Percentiles rank a stretch among this genome's conserved stretches.
These are phyloP conservation scores for Atopsyche davidsoni DNA, from an alignment of 1,140 invertebrate species.

Conservation along the genomic window DNA sequence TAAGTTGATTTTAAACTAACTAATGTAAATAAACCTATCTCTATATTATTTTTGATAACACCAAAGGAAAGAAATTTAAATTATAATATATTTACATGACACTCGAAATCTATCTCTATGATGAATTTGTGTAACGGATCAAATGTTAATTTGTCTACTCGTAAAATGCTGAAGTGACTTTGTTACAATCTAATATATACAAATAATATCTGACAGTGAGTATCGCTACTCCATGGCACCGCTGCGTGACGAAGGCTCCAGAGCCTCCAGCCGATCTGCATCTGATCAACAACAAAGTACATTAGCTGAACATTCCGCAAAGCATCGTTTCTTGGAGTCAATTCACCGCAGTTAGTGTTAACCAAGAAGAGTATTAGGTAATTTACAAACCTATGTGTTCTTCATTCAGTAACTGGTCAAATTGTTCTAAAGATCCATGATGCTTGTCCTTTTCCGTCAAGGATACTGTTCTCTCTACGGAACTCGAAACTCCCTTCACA, in stretches of 20 bases:
- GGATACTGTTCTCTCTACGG: not conserved
- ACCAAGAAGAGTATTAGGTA: not conserved
- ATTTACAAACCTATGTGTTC: not conserved
- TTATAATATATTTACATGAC: conserved; percentile 29
- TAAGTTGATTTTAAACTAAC: conserved; percentile 6
- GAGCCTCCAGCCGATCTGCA: conserved; percentile 14
- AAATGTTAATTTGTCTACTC: conserved; percentile 25
- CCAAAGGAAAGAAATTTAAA: conserved; percentile 21
- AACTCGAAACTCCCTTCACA: conserved; percentile 24
- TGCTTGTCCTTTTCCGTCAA: not conserved
- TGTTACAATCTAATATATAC: conserved; percentile 24
- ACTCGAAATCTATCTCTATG: conserved; percentile 25
- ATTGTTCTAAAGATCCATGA: conserved; percentile 1
- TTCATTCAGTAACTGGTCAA: conserved; percentile 2
- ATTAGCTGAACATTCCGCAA: no score
- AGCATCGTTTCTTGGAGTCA: no score
- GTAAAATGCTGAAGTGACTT: conserved; percentile 20
- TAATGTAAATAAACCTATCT: conserved; percentile 15
- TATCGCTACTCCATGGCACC: conserved; percentile 29
- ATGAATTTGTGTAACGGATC: conserved; percentile 16
- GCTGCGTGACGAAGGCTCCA: conserved; percentile 21
- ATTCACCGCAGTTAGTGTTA: no score
- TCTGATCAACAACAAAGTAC: conserved; percentile 12
- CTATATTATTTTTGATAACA: conserved; percentile 18
- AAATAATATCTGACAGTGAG: conserved; percentile 19